phyloP scores from a whole-genome alignment of 2,888 invertebrate genomes.

The Megamerina dolium region DNA sequence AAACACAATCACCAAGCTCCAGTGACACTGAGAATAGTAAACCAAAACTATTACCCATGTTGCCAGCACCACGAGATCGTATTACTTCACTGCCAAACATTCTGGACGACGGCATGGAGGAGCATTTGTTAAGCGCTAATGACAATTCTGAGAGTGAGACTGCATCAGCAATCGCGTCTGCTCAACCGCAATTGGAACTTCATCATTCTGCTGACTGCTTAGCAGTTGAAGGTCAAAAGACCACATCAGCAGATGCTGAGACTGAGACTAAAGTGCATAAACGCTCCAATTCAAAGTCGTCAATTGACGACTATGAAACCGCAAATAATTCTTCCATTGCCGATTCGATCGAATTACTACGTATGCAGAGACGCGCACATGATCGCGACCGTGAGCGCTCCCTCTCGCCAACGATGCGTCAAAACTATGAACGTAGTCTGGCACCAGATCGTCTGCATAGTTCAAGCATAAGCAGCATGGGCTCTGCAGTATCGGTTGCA shows the following conservation, averaged over 20 bases:
- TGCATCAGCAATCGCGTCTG: slow-evolving; percentile 3
- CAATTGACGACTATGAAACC: slow-evolving; percentile 11
- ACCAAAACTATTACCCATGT: slow-evolving; percentile 18
- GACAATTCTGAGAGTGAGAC: neutral
- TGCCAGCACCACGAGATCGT: slow-evolving; percentile 26
- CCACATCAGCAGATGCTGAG: neutral
- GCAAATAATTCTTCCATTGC: slow-evolving; percentile 23
- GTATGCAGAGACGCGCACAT: slow-evolving; percentile 33
- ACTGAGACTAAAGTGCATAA: neutral
- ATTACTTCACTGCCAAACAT: slow-evolving; percentile 29
- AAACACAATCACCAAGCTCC: slow-evolving; percentile 9
- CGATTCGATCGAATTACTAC: slow-evolving; percentile 36
- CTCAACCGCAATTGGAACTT: slow-evolving; percentile 15
- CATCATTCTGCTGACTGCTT: slow-evolving; percentile 13
- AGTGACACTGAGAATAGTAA: slow-evolving; percentile 9
- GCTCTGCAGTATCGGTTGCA: slow-evolving; percentile 26
- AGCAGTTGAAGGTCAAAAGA: slow-evolving; percentile 1
- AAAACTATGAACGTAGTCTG: slow-evolving; percentile 30
- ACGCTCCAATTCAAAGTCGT: slow-evolving; percentile 15
- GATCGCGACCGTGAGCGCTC: slow-evolving; percentile 29
- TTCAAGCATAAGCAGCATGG: slow-evolving; percentile 35
- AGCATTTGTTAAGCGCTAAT: slow-evolving; percentile 22
- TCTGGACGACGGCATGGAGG: slow-evolving; percentile 31
- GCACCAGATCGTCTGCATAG: slow-evolving; percentile 39
- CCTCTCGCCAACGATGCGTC: slow-evolving; percentile 25